Percentiles rank a stretch among this genome's conserved stretches.
phyloP scores from a whole-genome alignment of 2,888 invertebrate species.

The Chrysodeixis includens region DNA sequence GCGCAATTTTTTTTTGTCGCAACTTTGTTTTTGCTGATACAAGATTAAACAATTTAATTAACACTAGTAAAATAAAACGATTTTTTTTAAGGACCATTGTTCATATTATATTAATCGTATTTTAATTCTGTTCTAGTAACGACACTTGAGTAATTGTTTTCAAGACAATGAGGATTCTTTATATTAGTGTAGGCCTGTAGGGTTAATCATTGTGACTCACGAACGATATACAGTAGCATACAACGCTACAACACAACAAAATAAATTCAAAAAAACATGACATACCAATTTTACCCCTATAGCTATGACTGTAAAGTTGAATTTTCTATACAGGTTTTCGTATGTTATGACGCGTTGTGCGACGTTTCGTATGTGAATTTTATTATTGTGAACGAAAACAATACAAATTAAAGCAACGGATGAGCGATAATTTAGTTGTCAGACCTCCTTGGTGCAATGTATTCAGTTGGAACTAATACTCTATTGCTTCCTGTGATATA shows the following conservation, averaged over 20 bases:
- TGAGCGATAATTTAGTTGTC: constrained; percentile 28
- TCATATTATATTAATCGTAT: not conserved
- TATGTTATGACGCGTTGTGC: constrained; percentile 38
- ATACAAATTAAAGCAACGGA: constrained; percentile 64
- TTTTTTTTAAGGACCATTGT: no score
- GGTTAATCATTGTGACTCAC: constrained; percentile 56
- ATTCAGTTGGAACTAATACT: not conserved
- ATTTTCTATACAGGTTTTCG: constrained; percentile 14
- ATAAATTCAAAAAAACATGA: not conserved
- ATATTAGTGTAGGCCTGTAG: constrained; percentile 24
- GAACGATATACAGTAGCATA: constrained; percentile 19
- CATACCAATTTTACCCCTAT: constrained; percentile 13
- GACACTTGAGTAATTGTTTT: constrained; percentile 27
- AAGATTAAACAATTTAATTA: no score
- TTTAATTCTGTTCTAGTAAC: constrained; percentile 22
- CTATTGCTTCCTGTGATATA: not conserved
- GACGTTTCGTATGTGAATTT: constrained; percentile 34
- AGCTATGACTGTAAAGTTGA: not conserved
- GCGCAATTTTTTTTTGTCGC: no score
- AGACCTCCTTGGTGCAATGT: constrained; percentile 10
- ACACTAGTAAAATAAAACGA: no score
- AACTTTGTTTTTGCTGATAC: no score
- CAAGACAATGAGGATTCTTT: constrained; percentile 39
- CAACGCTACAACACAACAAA: constrained; percentile 8
- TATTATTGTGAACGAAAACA: constrained; percentile 65